Conservation (phyloP, 2,797 vertebrate species). For the Diplodus puntazzo region DNA sequence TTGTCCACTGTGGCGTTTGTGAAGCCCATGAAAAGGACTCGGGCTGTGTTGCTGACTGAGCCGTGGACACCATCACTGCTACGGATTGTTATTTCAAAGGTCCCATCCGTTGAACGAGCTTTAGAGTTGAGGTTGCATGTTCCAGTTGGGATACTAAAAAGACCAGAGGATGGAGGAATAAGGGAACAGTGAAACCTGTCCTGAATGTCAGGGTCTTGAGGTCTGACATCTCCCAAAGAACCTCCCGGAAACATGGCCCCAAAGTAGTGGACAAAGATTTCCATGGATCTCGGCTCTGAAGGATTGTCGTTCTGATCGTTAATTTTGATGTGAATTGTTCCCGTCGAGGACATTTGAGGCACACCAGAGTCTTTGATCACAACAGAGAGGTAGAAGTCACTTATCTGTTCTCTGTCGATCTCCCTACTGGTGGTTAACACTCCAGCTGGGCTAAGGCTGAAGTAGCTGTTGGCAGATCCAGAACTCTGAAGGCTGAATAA, state of each 20-base stretch:
- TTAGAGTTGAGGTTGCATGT: slow-evolving; percentile 93
- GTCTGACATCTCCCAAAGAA: slow-evolving; percentile 91
- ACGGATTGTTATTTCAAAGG: slow-evolving; percentile 91
- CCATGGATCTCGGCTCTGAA: slow-evolving; percentile 92
- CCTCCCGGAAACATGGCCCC: slow-evolving; percentile 95
- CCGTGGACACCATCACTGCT: slow-evolving; percentile 94
- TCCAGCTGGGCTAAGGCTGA: slow-evolving; percentile 91
- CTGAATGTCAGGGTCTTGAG: slow-evolving; percentile 93
- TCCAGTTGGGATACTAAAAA: slow-evolving; percentile 91
- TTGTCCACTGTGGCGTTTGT: slow-evolving; percentile 94
- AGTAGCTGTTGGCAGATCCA: slow-evolving; percentile 92
- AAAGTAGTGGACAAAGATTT: slow-evolving; percentile 96
- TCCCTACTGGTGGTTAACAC: slow-evolving; percentile 92
- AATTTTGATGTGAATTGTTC: slow-evolving; percentile 92
- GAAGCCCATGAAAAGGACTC: slow-evolving; percentile 92
- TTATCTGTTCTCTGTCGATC: slow-evolving; percentile 96
- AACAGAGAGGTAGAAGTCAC: slow-evolving; percentile 93
- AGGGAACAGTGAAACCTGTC: slow-evolving; percentile 96
- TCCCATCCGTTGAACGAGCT: slow-evolving; percentile 92
- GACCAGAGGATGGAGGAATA: slow-evolving; percentile 89
- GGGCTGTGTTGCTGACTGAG: slow-evolving; percentile 89
- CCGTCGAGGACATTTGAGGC: slow-evolving; percentile 98
- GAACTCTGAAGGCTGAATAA: slow-evolving; percentile 91
- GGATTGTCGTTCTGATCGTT: slow-evolving; percentile 98
- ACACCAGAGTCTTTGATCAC: slow-evolving; percentile 95